Evolutionary conservation across 2,113 vertebrate genomes (phyloP).

Genomic region (Neomonachus schauinslandi): DNA sequence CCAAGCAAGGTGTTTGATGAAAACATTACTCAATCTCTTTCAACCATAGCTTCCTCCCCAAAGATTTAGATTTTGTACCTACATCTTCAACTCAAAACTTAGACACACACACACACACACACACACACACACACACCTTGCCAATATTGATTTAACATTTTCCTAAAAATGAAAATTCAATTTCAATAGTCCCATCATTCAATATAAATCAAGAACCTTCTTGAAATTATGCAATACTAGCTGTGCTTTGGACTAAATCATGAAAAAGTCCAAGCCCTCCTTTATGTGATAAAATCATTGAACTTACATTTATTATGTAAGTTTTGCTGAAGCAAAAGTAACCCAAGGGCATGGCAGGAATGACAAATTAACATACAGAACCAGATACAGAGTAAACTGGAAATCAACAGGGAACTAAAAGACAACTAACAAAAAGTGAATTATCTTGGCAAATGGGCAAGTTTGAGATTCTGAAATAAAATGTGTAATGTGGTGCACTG

Average conservation of each 20-base stretch:
- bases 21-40: background rate
- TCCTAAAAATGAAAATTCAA: constrained; percentile 2
- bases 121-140: background rate
- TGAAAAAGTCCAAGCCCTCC: background rate
- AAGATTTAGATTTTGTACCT: background rate
- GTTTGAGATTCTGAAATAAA: background rate
- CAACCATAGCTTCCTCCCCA: background rate
- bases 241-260: background rate
- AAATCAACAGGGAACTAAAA: constrained; percentile 38
- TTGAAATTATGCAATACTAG: background rate
- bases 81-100: background rate
- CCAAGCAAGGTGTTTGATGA: background rate
- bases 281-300: constrained; percentile 12
- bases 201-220: background rate
- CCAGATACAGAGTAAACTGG: background rate
- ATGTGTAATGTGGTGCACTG: background rate
- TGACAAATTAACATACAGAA: constrained; percentile 38
- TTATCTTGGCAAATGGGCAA: constrained; percentile 24
- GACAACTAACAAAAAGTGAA: constrained; percentile 5
- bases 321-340: background rate
- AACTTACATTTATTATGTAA: background rate
- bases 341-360: background rate
- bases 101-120: background rate
- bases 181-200: background rate
- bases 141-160: background rate